phyloP scores from a whole-genome alignment of 2,113 vertebrate genomes.

The Otocyon megalotis region DNA sequence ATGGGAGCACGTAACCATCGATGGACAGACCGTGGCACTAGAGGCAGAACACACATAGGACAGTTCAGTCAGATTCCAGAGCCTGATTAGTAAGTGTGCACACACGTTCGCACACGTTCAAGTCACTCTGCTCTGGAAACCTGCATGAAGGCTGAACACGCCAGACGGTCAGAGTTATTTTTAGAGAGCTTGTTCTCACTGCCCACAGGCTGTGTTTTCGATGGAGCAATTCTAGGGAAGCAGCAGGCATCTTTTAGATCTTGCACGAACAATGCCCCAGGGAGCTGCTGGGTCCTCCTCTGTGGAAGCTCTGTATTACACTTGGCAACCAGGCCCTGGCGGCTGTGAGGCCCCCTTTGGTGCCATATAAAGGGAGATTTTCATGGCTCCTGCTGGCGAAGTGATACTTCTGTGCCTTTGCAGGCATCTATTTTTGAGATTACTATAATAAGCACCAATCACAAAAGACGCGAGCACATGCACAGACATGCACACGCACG shows the following conservation, averaged over 20 bases:
- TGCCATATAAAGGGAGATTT: constrained; percentile 67
- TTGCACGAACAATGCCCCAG: constrained; percentile 33
- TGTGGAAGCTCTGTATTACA: background rate
- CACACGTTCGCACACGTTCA: background rate
- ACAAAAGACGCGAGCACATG: constrained; percentile 70
- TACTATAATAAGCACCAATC: constrained; percentile 81
- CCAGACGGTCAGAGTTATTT: constrained; percentile 78
- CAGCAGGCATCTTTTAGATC: constrained; percentile 68
- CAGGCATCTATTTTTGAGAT: constrained; percentile 78
- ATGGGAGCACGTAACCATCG: constrained; percentile 96
- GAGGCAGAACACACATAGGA: constrained; percentile 71
- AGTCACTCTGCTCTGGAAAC: constrained; percentile 56
- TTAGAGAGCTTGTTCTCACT: constrained; percentile 75
- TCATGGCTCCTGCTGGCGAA: constrained; percentile 65
- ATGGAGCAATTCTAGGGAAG: constrained; percentile 68
- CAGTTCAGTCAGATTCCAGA: constrained; percentile 52
- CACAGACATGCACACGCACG: constrained; percentile 65
- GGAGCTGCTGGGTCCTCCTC: constrained; percentile 46
- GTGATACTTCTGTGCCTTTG: constrained; percentile 69
- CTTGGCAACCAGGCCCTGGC: constrained; percentile 49
- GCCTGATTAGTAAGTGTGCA: background rate
- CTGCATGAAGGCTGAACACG: constrained; percentile 21
- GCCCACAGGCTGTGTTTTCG: constrained; percentile 74
- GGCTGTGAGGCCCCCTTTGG: constrained; percentile 58
- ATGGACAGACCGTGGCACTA: constrained; percentile 98